A percentile compares a stretch with the other conserved stretches of the same genome.
Evolutionary conservation across 2,888 invertebrate species (phyloP).

Genomic region (Xiphydria camelus): DNA sequence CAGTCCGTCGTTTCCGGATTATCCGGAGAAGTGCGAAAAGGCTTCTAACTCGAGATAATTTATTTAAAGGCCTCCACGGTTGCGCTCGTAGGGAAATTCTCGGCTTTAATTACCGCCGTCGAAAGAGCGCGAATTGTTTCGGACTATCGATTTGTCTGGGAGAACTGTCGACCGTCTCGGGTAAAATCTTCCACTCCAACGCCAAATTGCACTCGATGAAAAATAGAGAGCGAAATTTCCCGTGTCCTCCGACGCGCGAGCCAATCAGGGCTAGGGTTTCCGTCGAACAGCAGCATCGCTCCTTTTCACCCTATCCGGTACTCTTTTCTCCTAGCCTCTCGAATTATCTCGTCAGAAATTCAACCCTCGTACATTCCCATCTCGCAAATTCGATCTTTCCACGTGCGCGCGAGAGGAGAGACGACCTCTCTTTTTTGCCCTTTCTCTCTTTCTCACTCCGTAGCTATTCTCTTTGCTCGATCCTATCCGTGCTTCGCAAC

Average conservation of each 20-base stretch:
- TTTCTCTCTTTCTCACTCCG: neutral
- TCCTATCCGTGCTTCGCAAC: neutral
- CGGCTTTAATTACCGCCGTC: slow-evolving; percentile 33
- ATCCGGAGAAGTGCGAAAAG: slow-evolving; percentile 39
- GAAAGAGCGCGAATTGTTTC: slow-evolving; percentile 25
- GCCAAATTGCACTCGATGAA: neutral
- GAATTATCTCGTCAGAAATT: slow-evolving; percentile 54
- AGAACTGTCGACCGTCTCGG: too few relatives aligned
- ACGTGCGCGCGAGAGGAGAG: slow-evolving; percentile 25
- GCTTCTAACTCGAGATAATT: slow-evolving; percentile 38
- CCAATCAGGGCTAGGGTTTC: too few relatives aligned
- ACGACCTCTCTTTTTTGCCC: slow-evolving; percentile 15
- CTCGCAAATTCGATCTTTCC: slow-evolving; percentile 52
- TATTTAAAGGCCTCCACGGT: slow-evolving; percentile 32
- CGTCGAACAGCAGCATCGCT: too few relatives aligned
- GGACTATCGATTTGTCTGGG: slow-evolving; percentile 1
- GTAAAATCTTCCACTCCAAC: neutral
- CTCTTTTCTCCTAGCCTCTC: slow-evolving; percentile 29
- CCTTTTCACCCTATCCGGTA: slow-evolving; percentile 22
- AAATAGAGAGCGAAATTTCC: neutral
- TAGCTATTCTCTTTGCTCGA: neutral
- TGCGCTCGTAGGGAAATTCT: slow-evolving; percentile 12
- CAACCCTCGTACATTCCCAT: slow-evolving; percentile 51
- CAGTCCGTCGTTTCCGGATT: slow-evolving; percentile 26
- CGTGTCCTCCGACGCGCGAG: neutral